Evolutionary conservation across 2,113 vertebrate genomes (phyloP), one percentile per base, ranked within the genome.

Genomic region (Aythya baeri): DNA sequence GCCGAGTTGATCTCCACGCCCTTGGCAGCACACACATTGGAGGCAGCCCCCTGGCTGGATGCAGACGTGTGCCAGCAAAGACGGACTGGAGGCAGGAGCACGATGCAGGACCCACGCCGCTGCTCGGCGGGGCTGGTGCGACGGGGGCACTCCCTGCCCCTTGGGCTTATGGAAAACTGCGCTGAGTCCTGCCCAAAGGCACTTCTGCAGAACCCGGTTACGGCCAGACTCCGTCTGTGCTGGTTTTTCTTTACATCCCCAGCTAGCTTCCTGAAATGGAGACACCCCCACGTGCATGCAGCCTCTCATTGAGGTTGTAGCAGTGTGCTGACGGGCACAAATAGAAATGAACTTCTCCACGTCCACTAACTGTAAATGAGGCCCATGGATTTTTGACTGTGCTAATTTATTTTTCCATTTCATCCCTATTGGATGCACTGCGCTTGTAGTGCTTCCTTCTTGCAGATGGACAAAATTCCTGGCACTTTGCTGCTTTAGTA

Each of bases 11-110:
- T 68, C 82, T 73, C 21, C 55, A 25, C 25, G 29, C 23, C 5
- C 34, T n/a, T 74, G 43, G 78, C 66, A 74, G 23, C 29, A n/a
- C 34, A 11, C 0, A 0, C 0, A 0, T 34, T 73, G 36, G 50
- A 66, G 36, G 70, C 38, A 80, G 27, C 1, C 3, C 44, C 67
- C 11, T 49, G 80, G 31, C 46, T 82, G 76, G 17, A 55, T 82
- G 55, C 41, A 68, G 76, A 14, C 27, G 68, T 0, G 0, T 46
- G 41, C 43, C 59, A 89, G 59, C 38, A 68, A 58, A 77, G 27
- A 29, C 77, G 62, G 44, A 78, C 21, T 36, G 23, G 34, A 61
- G 23, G 36, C 50, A 71, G 68, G 58, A 71, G 18, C 3, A 0
- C 52, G 46, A 29, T 62, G 55, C 1, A 9, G 63, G 49, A 80